Percentiles rank a stretch among this genome's conserved stretches.
phyloP scores from a whole-genome alignment of 1,140 invertebrate species.

The Drosophila asahinai region DNA sequence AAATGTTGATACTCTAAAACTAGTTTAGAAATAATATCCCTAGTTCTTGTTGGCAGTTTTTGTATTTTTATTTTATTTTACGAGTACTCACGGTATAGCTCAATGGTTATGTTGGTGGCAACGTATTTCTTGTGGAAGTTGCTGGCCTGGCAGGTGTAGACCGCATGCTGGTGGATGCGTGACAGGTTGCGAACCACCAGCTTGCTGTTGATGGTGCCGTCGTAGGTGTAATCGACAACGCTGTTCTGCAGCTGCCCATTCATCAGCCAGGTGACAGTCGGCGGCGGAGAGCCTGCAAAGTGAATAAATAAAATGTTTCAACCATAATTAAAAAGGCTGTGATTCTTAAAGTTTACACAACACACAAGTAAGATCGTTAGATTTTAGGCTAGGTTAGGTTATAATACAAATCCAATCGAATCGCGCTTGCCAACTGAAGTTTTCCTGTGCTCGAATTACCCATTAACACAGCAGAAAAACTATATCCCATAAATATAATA shows the following conservation, averaged over 20 bases:
- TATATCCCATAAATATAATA: too few species aligned
- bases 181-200: slow-evolving; percentile 87
- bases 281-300: slow-evolving; percentile 91
- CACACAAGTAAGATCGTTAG: too few species aligned
- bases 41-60: neutral
- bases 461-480: too few species aligned
- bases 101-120: slow-evolving; percentile 88
- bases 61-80: neutral
- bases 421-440: too few species aligned
- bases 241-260: slow-evolving; percentile 89
- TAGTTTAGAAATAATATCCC: too few species aligned
- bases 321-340: slow-evolving; percentile 5
- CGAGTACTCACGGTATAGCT: slow-evolving; percentile 89
- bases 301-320: slow-evolving; percentile 47
- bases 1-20: neutral
- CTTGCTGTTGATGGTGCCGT: slow-evolving; percentile 82
- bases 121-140: slow-evolving; percentile 92
- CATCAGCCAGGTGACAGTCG: slow-evolving; percentile 94
- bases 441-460: too few species aligned
- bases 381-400: neutral
- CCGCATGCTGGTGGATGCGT: slow-evolving; percentile 91
- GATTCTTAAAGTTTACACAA: neutral
- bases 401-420: neutral
- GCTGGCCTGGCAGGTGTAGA: slow-evolving; percentile 93
- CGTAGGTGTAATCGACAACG: slow-evolving; percentile 83